Base-by-base conservation (phyloP, 2,888 invertebrate species). In the Phlogophora meticulosa region DNA sequence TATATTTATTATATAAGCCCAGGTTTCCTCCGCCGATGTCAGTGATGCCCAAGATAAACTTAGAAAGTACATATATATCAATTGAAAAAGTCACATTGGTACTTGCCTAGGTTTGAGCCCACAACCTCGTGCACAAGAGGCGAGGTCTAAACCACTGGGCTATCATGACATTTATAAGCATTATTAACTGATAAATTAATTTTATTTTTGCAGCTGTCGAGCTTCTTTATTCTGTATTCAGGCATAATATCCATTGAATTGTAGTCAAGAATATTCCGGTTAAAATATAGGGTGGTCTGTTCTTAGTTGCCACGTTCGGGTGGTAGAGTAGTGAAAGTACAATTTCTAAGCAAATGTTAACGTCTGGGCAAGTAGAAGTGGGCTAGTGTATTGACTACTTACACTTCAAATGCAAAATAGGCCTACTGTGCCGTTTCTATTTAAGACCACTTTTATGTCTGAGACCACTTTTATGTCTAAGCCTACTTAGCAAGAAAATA, bases 311-410 rank as follows among this genome's bases (percentile, higher is more conserved):
- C 46, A 20, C 22, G 34, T 40, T 63, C 15, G 15, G 17, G 45
- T n/a, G 4, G 10, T 17, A 22, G 11, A 24, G 42, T 67, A 42
- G 42, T 38, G 42, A 68, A 75, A 75, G 68, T 58, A 72, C 57
- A 42, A 58, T 72, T 75, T 58, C 58, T 72, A 72, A 32, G 68
- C 45, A 72, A 72, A 72, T 72, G 40, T 28, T 57, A 57, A 53
- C n/a, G 34, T 4, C 38, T 43, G 10, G 38, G 20, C 1, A 22
- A 51, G 40, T 56, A 20, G 38, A 42, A 49, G 56, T 34, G 68
- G 51, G 4, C 24, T 10, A 36, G 13, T 40, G 17, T 51, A 74
- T 66, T 36, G 43, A 51, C 24, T 66, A 51, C 42, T 59, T 38
- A 65, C 38, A 64, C 46, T 65, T 69, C 22, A 66, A 74, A 71